A percentile compares a stretch with the other conserved stretches of the same genome.
phyloP scores from a whole-genome alignment of 1,140 invertebrate species.

The Anastrepha ludens region DNA sequence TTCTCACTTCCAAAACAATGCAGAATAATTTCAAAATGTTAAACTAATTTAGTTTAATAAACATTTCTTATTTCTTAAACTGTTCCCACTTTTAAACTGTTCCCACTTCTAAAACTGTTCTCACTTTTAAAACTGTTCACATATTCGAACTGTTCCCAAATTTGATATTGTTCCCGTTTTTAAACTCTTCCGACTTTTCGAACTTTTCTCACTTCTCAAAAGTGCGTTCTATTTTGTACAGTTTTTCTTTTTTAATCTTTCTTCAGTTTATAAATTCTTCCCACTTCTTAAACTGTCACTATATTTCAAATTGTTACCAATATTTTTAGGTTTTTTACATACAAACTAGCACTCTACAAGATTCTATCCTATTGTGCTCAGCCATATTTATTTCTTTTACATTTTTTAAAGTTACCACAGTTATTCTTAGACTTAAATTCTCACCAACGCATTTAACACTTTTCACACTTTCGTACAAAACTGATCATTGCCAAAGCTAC shows the following conservation, averaged over 20 bases:
- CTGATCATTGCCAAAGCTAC: slow-evolving; percentile 52
- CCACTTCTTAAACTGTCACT: background rate
- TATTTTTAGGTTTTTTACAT: too few species aligned
- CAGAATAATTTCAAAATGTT: too few species aligned
- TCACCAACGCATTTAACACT: background rate
- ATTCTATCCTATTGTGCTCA: too few species aligned
- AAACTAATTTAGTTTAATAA: too few species aligned
- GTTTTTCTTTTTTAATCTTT: background rate
- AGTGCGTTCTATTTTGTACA: background rate
- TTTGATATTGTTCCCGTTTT: background rate
- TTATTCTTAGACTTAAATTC: background rate
- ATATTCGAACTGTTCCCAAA: background rate
- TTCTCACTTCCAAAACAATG: background rate
- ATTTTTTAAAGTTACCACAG: too few species aligned
- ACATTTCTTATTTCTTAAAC: background rate
- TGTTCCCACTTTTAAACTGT: background rate
- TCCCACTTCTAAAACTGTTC: background rate
- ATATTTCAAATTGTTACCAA: too few species aligned
- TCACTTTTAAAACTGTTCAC: background rate
- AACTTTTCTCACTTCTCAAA: background rate
- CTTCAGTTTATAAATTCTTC: background rate
- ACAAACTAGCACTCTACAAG: too few species aligned
- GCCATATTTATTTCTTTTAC: too few species aligned
- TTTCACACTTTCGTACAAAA: slow-evolving; percentile 55
- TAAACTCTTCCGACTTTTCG: background rate